Conservation (phyloP, 1,140 invertebrate species). For the Heliconius eleuchia region DNA sequence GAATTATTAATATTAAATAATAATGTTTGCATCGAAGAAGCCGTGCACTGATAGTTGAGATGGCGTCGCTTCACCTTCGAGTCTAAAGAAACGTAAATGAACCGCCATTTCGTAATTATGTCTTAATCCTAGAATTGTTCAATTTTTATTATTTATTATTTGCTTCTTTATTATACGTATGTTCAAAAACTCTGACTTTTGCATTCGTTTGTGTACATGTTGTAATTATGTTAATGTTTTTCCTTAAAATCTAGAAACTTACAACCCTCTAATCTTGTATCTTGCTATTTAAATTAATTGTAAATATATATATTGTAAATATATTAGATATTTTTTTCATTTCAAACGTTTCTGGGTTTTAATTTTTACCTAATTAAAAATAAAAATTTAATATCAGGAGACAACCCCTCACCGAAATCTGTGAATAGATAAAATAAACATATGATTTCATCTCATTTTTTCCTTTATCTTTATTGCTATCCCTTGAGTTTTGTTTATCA, state of each 20-base stretch:
- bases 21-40: not conserved
- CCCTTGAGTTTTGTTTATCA: too few relatives aligned
- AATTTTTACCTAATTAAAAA: not conserved
- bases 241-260: not conserved
- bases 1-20: constrained; percentile 10
- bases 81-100: not conserved
- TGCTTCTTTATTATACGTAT: not conserved
- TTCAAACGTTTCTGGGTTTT: not conserved
- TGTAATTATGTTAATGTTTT: not conserved
- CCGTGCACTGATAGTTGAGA: not conserved
- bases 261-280: not conserved
- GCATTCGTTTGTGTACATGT: not conserved
- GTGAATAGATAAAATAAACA: too few relatives aligned
- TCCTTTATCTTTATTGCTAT: too few relatives aligned
- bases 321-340: not conserved
- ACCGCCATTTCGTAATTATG: not conserved
- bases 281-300: constrained; percentile 1
- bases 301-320: constrained; percentile 14
- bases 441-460: too few relatives aligned
- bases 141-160: not conserved
- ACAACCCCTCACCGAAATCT: too few relatives aligned
- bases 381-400: not conserved
- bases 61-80: not conserved
- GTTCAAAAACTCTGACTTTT: not conserved
- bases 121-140: not conserved